phyloP scores from a whole-genome alignment of 1,140 invertebrate genomes.

The Drosophila repleta region DNA sequence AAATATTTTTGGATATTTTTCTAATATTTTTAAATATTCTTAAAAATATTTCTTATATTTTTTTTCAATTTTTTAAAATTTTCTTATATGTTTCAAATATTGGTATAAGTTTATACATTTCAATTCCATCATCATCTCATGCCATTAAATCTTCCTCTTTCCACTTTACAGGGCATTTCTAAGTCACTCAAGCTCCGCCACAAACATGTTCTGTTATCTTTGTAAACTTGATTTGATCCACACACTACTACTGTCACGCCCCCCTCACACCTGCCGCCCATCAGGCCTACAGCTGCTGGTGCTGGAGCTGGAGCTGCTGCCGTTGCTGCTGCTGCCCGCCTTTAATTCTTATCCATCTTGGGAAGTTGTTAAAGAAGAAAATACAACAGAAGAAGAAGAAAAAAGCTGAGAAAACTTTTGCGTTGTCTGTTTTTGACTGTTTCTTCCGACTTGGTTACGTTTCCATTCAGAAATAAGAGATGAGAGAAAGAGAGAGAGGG shows the following conservation, averaged over 20 bases:
- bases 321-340: conserved; percentile 1
- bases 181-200: not conserved
- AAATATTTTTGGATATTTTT: not conserved
- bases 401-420: conserved; percentile 68
- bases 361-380: conserved; percentile 63
- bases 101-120: too few relatives aligned
- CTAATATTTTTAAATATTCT: not conserved
- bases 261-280: not conserved
- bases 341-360: conserved; percentile 55
- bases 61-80: not conserved
- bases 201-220: conserved; percentile 25
- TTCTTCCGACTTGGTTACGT: conserved; percentile 66
- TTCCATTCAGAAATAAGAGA: conserved; percentile 46
- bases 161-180: not conserved
- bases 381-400: conserved; percentile 40
- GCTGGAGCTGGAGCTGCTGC: not conserved
- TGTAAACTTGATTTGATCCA: conserved; percentile 61
- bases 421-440: conserved; percentile 55
- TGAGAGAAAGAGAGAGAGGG: conserved; percentile 23
- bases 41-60: not conserved
- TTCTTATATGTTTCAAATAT: too few relatives aligned
- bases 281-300: conserved; percentile 2
- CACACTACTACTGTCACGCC: conserved; percentile 16
- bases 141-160: too few relatives aligned
- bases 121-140: too few relatives aligned